Conservation (phyloP, 2,888 invertebrate species). For the Rhagonycha fulva region DNA sequence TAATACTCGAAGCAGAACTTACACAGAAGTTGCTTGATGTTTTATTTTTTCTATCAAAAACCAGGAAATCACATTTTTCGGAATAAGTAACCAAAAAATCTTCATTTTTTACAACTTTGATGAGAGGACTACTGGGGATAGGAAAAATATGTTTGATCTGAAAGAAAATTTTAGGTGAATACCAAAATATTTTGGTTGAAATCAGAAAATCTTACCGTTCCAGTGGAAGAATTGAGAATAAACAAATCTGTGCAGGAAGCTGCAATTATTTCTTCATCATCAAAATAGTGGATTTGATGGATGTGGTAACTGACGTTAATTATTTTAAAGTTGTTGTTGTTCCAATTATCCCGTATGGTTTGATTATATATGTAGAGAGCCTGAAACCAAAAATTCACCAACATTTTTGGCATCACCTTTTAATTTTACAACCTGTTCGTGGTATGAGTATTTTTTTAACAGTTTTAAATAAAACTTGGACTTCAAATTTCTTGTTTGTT, state of each 20-base stretch:
- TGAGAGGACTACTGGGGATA: not conserved
- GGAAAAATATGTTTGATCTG: not conserved
- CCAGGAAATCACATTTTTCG: not conserved
- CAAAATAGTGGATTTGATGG: not conserved
- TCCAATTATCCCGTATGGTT: not conserved
- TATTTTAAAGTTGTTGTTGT: not conserved
- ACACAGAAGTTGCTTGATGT: not conserved
- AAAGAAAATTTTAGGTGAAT: not conserved
- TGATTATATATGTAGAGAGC: not conserved
- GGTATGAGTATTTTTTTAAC: not conserved
- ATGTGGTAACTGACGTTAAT: not conserved
- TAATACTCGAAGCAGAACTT: not conserved
- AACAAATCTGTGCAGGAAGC: not conserved
- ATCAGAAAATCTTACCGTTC: not conserved
- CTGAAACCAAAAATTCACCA: not conserved
- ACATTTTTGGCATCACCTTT: not conserved
- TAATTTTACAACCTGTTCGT: not conserved
- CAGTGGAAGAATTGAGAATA: not conserved
- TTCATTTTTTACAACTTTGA: not conserved
- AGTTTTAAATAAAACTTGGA: not conserved
- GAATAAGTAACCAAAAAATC: not conserved
- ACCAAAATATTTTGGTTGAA: not conserved
- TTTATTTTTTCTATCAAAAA: not conserved
- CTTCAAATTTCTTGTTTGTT: not conserved
- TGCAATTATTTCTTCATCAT: not conserved